A percentile compares a stretch with the other conserved stretches of the same genome.
Conservation (phyloP, 2,888 invertebrate species). For the Chironomus tentans region DNA sequence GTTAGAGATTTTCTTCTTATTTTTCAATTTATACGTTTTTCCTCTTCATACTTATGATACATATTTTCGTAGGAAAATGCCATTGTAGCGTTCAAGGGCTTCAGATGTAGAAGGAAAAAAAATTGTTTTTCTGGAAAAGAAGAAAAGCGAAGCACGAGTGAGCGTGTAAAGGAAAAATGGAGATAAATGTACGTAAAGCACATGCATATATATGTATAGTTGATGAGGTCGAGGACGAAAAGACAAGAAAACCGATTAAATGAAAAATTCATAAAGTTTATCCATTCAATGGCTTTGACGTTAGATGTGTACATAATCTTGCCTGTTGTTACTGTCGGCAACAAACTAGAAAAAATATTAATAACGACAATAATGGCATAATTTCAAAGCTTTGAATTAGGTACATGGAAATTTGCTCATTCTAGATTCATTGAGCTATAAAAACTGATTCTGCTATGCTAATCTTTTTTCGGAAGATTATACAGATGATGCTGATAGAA, state of each 20-base stretch:
- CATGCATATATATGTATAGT: background rate
- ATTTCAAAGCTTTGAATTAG: no score
- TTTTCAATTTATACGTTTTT: background rate
- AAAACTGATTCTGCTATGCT: background rate
- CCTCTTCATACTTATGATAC: background rate
- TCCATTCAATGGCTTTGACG: background rate
- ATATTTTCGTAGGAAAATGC: background rate
- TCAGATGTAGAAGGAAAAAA: conserved; percentile 6
- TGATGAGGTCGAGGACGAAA: conserved; percentile 25
- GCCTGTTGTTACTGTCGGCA: background rate
- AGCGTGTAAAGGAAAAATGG: background rate
- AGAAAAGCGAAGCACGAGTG: background rate
- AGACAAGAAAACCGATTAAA: conserved; percentile 10
- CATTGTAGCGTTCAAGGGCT: conserved; percentile 26
- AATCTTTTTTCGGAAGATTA: background rate
- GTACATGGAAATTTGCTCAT: background rate
- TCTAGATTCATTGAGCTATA: background rate
- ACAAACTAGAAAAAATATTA: background rate
- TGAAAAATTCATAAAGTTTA: conserved; percentile 16
- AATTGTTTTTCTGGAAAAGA: background rate
- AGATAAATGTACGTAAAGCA: background rate
- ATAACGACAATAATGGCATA: no score
- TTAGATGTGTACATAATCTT: background rate
- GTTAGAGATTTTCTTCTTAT: conserved; percentile 23
- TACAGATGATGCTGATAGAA: background rate